Conservation (phyloP, 2,797 vertebrate genomes). For the Pantherophis alleghaniensis region DNA sequence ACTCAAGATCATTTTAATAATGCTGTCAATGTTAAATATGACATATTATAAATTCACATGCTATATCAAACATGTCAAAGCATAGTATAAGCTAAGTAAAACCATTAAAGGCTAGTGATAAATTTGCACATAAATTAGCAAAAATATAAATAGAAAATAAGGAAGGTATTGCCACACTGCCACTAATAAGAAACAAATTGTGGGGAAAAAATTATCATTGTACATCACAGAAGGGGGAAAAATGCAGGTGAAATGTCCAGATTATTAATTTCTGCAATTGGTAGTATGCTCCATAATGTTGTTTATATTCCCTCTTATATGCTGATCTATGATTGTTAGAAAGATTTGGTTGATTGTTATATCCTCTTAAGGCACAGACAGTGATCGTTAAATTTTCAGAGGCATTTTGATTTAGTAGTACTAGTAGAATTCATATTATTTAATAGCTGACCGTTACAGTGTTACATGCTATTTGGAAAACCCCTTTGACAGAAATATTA, state of each 20-base stretch:
- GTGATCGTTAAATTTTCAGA: neutral
- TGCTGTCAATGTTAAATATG: neutral
- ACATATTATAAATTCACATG: too few species aligned
- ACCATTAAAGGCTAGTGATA: neutral
- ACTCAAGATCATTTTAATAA: neutral
- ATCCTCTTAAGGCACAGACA: neutral
- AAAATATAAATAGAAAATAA: neutral
- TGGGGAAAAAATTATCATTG: neutral
- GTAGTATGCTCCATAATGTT: neutral
- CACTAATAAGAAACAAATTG: neutral
- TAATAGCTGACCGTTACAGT: neutral
- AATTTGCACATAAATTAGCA: neutral
- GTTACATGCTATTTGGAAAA: neutral
- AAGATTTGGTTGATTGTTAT: neutral
- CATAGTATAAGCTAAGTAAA: neutral
- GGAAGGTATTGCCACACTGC: neutral
- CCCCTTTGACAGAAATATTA: neutral
- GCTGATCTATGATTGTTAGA: neutral
- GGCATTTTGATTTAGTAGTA: neutral
- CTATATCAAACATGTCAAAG: neutral
- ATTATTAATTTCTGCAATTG: neutral
- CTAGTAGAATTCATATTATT: neutral
- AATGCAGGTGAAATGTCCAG: neutral
- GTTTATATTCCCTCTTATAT: neutral
- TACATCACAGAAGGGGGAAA: neutral